Evolutionary conservation across 2,113 vertebrate species (phyloP).

Genomic region (Carlito syrichta): DNA sequence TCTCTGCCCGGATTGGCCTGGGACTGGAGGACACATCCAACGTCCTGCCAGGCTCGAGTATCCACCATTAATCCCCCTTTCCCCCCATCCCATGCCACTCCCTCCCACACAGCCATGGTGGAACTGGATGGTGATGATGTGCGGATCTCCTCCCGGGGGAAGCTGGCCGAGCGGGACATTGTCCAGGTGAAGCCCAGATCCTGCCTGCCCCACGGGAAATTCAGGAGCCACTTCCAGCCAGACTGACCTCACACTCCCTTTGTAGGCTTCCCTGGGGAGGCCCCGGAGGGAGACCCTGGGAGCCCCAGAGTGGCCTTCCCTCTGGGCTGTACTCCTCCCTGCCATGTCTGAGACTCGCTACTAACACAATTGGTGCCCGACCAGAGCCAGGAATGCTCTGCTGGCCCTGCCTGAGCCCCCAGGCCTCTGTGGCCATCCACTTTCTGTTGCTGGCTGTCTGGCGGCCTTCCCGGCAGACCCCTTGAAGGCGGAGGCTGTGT

Average conservation of each 20-base stretch:
- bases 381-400: not conserved
- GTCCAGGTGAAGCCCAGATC: conserved; percentile 88
- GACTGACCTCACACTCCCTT: not conserved
- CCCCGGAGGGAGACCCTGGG: not conserved
- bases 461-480: not conserved
- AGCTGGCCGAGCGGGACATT: conserved; percentile 93
- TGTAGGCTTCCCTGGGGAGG: not conserved
- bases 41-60: not conserved
- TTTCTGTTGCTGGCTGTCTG: not conserved
- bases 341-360: not conserved
- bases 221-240: not conserved
- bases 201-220: not conserved
- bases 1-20: not conserved
- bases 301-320: not conserved
- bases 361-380: not conserved
- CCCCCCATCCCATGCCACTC: fast-evolving
- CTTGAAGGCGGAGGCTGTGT: not conserved
- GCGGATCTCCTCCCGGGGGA: conserved; percentile 93
- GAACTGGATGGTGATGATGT: conserved; percentile 95
- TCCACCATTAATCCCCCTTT: fast-evolving
- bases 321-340: not conserved
- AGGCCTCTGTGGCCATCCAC: not conserved
- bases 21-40: not conserved
- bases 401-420: not conserved
- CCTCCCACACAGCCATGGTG: conserved; percentile 88